phyloP scores from a whole-genome alignment of 2,888 invertebrate species.

The Leptopilina myrica region DNA sequence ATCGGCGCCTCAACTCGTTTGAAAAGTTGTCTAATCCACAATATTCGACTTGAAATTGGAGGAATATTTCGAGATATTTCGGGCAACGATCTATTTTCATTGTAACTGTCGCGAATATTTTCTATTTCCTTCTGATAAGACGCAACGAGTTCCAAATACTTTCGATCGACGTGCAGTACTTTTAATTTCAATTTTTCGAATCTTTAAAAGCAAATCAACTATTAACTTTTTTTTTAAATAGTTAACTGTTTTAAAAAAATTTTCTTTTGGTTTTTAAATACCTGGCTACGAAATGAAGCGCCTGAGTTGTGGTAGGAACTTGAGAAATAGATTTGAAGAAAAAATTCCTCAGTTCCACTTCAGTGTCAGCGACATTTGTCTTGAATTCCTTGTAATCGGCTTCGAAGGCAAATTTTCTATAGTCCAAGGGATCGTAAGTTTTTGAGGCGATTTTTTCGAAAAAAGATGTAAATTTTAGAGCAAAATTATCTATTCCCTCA shows the following conservation, averaged over 20 bases:
- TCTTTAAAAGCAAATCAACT: conserved; percentile 71
- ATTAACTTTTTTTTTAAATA: not conserved
- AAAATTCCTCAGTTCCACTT: conserved; percentile 85
- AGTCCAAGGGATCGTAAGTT: conserved; percentile 88
- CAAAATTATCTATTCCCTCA: conserved; percentile 87
- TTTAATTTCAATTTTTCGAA: conserved; percentile 86
- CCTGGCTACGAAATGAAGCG: conserved; percentile 71
- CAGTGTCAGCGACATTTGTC: conserved; percentile 83
- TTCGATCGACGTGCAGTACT: conserved; percentile 85
- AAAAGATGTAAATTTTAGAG: conserved; percentile 82
- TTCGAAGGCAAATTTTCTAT: conserved; percentile 86
- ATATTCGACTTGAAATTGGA: conserved; percentile 87
- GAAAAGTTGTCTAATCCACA: conserved; percentile 90
- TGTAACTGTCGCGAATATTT: conserved; percentile 85
- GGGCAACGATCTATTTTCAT: conserved; percentile 86
- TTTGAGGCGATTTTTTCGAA: conserved; percentile 84
- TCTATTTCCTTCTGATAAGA: conserved; percentile 85
- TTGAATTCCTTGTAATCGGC: conserved; percentile 86
- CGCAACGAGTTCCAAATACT: conserved; percentile 84
- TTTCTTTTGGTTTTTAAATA: not conserved
- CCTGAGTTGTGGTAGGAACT: conserved; percentile 73
- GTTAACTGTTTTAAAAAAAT: too few relatives aligned
- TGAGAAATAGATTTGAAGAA: conserved; percentile 79
- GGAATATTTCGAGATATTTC: conserved; percentile 86
- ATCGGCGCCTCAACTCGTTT: conserved; percentile 86